Percentiles rank a stretch among this genome's conserved stretches.
Evolutionary conservation across 92 coral and sea anemone species (phyloP).

Genomic region (Diadumene lineata): DNA sequence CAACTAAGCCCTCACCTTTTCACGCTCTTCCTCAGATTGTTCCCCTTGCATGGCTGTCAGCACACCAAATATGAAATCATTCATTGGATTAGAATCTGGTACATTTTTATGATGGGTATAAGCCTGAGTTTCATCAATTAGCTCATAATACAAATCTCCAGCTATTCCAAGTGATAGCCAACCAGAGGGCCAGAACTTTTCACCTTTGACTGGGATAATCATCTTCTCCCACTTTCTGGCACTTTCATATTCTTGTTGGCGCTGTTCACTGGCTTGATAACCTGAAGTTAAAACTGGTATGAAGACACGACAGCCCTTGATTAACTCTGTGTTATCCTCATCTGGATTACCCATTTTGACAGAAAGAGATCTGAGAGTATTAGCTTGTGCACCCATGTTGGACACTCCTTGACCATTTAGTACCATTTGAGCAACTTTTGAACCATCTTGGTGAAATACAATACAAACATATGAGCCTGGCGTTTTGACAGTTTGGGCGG

Average conservation of each 20-base stretch:
- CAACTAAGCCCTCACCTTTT: slow-evolving; percentile 29
- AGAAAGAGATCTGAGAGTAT: slow-evolving; percentile 20
- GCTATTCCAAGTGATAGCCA: slow-evolving; percentile 75
- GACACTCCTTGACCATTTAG: slow-evolving; percentile 47
- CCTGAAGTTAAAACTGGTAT: slow-evolving; percentile 62
- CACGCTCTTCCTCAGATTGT: slow-evolving; percentile 67
- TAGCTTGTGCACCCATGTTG: slow-evolving; percentile 38
- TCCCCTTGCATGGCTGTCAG: slow-evolving; percentile 52
- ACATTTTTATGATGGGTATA: slow-evolving; percentile 55
- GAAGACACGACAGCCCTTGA: slow-evolving; percentile 59
- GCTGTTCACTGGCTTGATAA: slow-evolving; percentile 45
- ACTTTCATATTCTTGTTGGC: slow-evolving; percentile 63
- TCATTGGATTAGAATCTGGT: slow-evolving; percentile 73
- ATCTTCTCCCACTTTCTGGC: slow-evolving; percentile 60
- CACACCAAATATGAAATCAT: slow-evolving; percentile 75
- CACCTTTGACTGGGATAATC: slow-evolving; percentile 75
- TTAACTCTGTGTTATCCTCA: slow-evolving; percentile 31
- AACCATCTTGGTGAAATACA: slow-evolving; percentile 61
- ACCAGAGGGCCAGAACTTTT: slow-evolving; percentile 64
- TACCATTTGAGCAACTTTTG: slow-evolving; percentile 50
- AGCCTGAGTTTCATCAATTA: slow-evolving; percentile 53
- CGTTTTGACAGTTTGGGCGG: slow-evolving; percentile 29
- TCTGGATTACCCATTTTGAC: slow-evolving; percentile 50
- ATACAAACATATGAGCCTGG: slow-evolving; percentile 55
- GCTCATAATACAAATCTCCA: slow-evolving; percentile 70